Evolutionary conservation across 2,888 invertebrate genomes (phyloP).

Genomic region (Drosophila cracens): DNA sequence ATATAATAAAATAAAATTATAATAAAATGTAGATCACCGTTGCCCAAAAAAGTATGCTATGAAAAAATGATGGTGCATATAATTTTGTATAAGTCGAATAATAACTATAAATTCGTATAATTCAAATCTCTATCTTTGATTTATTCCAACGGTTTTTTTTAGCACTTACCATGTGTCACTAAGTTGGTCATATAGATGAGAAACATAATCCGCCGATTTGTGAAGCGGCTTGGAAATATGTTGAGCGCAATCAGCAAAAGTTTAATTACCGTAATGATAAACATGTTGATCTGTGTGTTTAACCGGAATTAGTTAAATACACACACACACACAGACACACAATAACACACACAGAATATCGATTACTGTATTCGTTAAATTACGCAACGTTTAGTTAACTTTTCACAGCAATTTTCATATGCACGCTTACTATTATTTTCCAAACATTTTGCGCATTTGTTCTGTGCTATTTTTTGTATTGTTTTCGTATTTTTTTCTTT

Average conservation of each 20-base stretch:
- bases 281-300: slow-evolving; percentile 78
- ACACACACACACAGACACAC: slow-evolving; percentile 15
- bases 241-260: slow-evolving; percentile 85
- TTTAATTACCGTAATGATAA: slow-evolving; percentile 85
- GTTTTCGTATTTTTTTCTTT: slow-evolving; percentile 1
- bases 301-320: slow-evolving; percentile 50
- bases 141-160: neutral
- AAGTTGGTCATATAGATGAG: slow-evolving; percentile 85
- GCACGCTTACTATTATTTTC: slow-evolving; percentile 31
- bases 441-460: slow-evolving; percentile 37
- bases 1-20: neutral
- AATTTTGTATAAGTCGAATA: neutral
- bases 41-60: slow-evolving; percentile 3
- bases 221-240: slow-evolving; percentile 85
- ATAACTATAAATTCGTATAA: neutral
- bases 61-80: neutral
- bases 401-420: slow-evolving; percentile 34
- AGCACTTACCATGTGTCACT: slow-evolving; percentile 85
- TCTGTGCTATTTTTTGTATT: slow-evolving; percentile 12
- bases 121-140: neutral
- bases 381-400: slow-evolving; percentile 41
- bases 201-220: slow-evolving; percentile 85
- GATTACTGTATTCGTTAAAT: slow-evolving; percentile 35
- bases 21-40: neutral
- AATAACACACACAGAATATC: neutral